phyloP scores from a whole-genome alignment of 2,797 vertebrate species.

The Acipenser transmontanus region DNA sequence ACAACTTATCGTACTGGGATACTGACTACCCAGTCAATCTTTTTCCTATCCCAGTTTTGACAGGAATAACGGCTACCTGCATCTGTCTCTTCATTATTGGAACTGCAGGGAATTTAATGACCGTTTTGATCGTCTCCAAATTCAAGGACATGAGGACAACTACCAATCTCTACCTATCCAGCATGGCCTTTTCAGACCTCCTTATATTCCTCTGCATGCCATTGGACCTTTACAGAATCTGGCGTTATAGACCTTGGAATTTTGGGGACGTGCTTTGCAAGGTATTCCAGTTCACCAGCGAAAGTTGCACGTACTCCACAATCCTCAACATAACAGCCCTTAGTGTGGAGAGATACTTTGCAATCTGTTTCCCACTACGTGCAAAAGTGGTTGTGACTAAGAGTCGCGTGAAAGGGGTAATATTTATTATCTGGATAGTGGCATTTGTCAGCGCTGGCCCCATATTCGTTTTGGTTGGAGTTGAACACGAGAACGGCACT shows the following conservation, averaged over 20 bases:
- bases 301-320: slow-evolving; percentile 92
- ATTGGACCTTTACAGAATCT: slow-evolving; percentile 88
- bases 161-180: slow-evolving; percentile 93
- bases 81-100: slow-evolving; percentile 80
- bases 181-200: slow-evolving; percentile 95
- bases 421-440: slow-evolving; percentile 81
- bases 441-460: slow-evolving; percentile 84
- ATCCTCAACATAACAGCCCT: slow-evolving; percentile 95
- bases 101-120: slow-evolving; percentile 84
- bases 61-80: slow-evolving; percentile 76
- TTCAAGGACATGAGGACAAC: slow-evolving; percentile 92
- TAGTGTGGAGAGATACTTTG: slow-evolving; percentile 91
- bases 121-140: slow-evolving; percentile 83
- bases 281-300: slow-evolving; percentile 92
- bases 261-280: slow-evolving; percentile 88
- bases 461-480: slow-evolving; percentile 91
- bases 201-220: slow-evolving; percentile 96
- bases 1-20: slow-evolving; percentile 43
- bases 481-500: slow-evolving; percentile 72
- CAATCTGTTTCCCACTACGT: slow-evolving; percentile 88
- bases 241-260: slow-evolving; percentile 92
- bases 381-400: slow-evolving; percentile 92
- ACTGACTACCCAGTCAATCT: slow-evolving; percentile 52
- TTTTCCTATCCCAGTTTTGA: slow-evolving; percentile 79
- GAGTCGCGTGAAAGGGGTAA: slow-evolving; percentile 78